Evolutionary conservation across 2,797 vertebrate genomes (phyloP), one percentile per base, ranked within the genome.

Genomic region (Myotis myotis): DNA sequence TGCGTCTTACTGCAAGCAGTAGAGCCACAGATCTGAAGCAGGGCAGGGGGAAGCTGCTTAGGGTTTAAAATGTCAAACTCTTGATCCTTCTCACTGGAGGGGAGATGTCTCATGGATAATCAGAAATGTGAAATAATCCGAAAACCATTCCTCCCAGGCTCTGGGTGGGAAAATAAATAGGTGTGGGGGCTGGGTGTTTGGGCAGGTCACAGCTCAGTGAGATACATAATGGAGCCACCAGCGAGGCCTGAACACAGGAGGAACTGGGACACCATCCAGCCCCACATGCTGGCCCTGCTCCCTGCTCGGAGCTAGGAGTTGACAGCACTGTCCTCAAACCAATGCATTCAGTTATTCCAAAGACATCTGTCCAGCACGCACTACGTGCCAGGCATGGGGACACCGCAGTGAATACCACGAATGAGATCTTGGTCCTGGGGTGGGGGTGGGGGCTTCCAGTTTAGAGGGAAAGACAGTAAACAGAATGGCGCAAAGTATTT

Each of bases 11-110:
- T 80, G 90, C 70, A 89, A 68, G 78, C 92, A 51, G 33, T 82
- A 88, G 93, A 87, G 74, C 81, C 19, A 5, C 84, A 93, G 96
- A 95, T 86, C 95, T 88, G 93, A 95, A 89, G 89, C 93, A 95
- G 87, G 55, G 93, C 90, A 81, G 93, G 71, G 76, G 94, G 96
- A 97, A 92, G 95, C 96, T 89, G 90, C 97, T 97, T 96, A 93
- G 91, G 92, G 96, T 96, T 96, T 96, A 96, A 97, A 97, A 97
- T 97, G 96, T 96, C 95, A 97, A 89, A 97, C 91, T 86, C 96
- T 95, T 95, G 96, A 96, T 96, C 95, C 93, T 95, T 96, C 93
- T 96, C 95, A 94, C 85, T 79, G 75, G 95, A 97, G 85, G 94
- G 93, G 87, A 96, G 93, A 96, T 96, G 92, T 93, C 95, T 97